Conservation (phyloP, 2,113 vertebrate genomes). For the Grammomys dolichurus region DNA sequence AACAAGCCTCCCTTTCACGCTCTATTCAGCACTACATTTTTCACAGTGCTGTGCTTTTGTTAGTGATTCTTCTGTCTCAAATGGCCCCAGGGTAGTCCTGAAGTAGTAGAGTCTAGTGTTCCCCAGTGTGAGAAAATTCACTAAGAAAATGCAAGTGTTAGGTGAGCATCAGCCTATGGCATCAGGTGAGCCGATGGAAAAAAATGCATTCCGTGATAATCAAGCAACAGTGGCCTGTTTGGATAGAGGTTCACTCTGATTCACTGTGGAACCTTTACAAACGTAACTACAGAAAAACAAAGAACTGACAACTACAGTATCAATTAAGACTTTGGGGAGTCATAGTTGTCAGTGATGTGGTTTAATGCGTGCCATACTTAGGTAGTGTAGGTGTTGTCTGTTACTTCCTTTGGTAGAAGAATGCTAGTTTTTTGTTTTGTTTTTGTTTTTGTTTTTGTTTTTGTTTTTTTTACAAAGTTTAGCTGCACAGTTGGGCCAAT, state of each 20-base stretch:
- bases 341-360: background rate
- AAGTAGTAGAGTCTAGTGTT: background rate
- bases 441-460: too few species aligned
- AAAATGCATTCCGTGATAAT: background rate
- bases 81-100: background rate
- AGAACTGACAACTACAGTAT: background rate
- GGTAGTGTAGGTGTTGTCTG: background rate
- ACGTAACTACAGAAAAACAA: background rate
- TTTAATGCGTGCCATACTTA: background rate
- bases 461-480: background rate
- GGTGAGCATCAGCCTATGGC: background rate
- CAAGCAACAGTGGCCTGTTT: background rate
- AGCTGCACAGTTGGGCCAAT: background rate
- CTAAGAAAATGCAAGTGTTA: background rate
- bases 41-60: background rate
- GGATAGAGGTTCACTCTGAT: background rate
- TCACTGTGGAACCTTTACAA: background rate
- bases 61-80: background rate
- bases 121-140: background rate
- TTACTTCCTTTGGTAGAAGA: background rate
- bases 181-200: background rate
- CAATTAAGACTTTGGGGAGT: background rate
- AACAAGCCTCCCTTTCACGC: background rate
- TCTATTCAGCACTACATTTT: slow-evolving; percentile 8
- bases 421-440: background rate